Evolutionary conservation across 2,888 invertebrate species (phyloP).

Genomic region (Dolichopus griseipennis): DNA sequence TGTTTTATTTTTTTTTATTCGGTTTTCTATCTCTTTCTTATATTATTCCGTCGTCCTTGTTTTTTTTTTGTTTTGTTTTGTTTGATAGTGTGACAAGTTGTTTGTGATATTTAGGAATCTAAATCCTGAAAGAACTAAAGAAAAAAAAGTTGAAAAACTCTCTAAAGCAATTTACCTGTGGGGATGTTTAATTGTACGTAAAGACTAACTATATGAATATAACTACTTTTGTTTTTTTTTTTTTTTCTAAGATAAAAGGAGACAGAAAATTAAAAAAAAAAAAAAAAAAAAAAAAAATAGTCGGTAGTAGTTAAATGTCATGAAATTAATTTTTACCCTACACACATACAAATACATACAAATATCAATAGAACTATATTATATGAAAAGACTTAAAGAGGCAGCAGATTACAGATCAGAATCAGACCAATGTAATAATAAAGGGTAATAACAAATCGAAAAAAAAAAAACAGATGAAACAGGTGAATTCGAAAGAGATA

Average conservation of each 20-base stretch:
- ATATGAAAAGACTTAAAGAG: background rate
- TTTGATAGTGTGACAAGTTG: constrained; percentile 4
- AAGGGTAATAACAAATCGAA: background rate
- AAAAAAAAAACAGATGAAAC: background rate
- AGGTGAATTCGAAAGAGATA: background rate
- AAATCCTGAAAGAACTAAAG: background rate
- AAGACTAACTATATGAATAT: background rate
- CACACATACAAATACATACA: no score
- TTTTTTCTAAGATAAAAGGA: background rate
- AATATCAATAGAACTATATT: background rate
- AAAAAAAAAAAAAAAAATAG: background rate
- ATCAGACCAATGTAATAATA: no score
- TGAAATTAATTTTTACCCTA: constrained; percentile 1
- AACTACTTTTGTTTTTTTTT: no score
- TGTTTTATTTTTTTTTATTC: background rate
- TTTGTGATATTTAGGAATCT: background rate
- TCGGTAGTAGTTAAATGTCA: background rate
- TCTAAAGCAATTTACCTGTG: constrained; percentile 1
- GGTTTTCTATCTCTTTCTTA: background rate
- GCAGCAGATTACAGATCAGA: background rate
- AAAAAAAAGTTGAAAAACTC: background rate
- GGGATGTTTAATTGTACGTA: background rate
- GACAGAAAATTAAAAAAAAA: background rate
- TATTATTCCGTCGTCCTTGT: background rate
- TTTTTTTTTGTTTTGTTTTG: background rate